These are phyloP conservation scores for Girardinichthys multiradiatus DNA, from an alignment of 2,113 vertebrate genomes.

Conservation along the genomic window DNA sequence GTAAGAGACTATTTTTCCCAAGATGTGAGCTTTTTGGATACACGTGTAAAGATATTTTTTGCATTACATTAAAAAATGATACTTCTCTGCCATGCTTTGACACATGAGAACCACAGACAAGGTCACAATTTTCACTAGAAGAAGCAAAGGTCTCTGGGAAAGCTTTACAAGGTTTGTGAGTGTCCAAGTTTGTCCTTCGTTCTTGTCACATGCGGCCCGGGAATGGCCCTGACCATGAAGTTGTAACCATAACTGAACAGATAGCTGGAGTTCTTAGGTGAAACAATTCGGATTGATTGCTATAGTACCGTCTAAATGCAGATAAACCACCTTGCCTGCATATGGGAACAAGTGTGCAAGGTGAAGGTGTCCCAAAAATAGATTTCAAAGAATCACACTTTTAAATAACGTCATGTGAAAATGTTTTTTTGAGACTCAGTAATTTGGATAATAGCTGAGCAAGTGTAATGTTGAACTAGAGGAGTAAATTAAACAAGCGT, in stretches of 20 bases:
- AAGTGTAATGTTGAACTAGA: neutral
- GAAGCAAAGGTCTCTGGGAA: neutral
- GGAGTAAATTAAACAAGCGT: neutral
- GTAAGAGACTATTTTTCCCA: neutral
- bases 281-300: neutral
- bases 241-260: neutral
- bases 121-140: neutral
- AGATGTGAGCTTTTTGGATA: neutral
- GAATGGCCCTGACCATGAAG: neutral
- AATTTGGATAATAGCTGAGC: neutral
- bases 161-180: neutral
- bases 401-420: neutral
- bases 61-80: conserved; percentile 1
- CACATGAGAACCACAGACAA: neutral
- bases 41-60: neutral
- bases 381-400: neutral
- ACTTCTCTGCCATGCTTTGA: neutral
- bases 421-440: neutral
- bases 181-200: neutral
- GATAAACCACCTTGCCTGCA: too few species aligned
- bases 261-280: neutral
- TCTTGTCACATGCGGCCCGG: neutral
- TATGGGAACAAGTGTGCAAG: too few species aligned
- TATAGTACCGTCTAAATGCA: neutral
- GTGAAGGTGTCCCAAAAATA: neutral